phyloP scores from a whole-genome alignment of 1,140 invertebrate genomes.

The Drosophila lacertosa region DNA sequence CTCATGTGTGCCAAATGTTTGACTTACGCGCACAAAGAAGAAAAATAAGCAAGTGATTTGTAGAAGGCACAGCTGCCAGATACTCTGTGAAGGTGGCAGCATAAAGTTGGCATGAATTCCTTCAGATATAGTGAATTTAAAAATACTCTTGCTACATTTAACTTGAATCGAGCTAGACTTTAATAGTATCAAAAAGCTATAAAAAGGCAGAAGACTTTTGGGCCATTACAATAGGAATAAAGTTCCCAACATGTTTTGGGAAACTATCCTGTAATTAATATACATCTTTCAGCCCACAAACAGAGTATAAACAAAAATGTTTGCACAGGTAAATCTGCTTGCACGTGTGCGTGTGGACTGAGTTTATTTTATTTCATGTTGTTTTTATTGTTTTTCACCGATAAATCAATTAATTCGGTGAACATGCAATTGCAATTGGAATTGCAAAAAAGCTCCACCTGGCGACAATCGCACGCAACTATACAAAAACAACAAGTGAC shows the following conservation, averaged over 20 bases:
- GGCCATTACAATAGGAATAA: too few species aligned
- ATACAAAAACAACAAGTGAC: constrained; percentile 43
- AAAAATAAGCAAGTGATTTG: not conserved
- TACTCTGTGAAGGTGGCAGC: too few species aligned
- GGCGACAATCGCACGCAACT: constrained; percentile 34
- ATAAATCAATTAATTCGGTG: constrained; percentile 77
- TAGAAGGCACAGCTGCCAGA: not conserved
- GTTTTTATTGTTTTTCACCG: constrained; percentile 61
- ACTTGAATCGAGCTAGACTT: too few species aligned
- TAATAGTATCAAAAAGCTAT: too few species aligned
- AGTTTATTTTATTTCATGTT: constrained; percentile 40
- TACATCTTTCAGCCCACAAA: not conserved
- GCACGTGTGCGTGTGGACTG: constrained; percentile 29
- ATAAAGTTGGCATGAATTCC: too few species aligned
- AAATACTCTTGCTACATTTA: too few species aligned
- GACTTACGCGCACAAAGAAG: constrained; percentile 66
- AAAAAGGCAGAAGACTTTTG: too few species aligned
- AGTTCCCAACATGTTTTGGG: too few species aligned
- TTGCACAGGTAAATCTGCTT: constrained; percentile 50
- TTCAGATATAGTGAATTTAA: too few species aligned
- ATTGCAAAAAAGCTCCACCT: constrained; percentile 53
- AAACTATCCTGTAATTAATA: not conserved
- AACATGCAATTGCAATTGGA: constrained; percentile 48
- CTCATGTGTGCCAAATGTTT: constrained; percentile 79
- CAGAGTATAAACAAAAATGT: constrained; percentile 46